phyloP scores from a whole-genome alignment of 2,797 vertebrate genomes.

The Micropoecilia bifurca region DNA sequence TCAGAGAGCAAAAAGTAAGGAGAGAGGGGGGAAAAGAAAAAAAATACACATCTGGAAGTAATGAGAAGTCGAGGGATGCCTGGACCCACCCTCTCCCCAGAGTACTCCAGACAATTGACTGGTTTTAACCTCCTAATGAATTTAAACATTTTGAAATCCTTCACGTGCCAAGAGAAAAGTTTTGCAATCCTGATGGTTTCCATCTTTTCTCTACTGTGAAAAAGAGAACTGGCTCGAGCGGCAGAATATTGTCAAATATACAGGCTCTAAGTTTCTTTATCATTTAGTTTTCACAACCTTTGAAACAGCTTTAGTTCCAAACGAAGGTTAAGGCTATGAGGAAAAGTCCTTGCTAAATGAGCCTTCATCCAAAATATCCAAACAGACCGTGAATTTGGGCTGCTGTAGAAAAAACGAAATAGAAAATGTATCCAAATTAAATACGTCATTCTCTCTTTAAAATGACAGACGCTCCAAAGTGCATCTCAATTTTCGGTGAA shows the following conservation, averaged over 20 bases:
- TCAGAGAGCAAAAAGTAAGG: conserved; percentile 49
- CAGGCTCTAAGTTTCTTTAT: background rate
- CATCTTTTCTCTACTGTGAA: too few relatives aligned
- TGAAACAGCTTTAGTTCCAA: conserved; percentile 6
- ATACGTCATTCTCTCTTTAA: background rate
- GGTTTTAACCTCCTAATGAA: conserved; percentile 41
- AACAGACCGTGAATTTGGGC: background rate
- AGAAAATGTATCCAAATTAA: background rate
- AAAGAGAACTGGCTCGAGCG: background rate
- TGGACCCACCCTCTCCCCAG: conserved; percentile 83
- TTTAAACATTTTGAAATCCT: conserved; percentile 25
- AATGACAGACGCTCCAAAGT: background rate
- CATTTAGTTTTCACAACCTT: background rate
- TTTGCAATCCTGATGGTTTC: conserved; percentile 14
- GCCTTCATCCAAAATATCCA: conserved; percentile 6
- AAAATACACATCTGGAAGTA: conserved; percentile 83
- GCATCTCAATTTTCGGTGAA: background rate
- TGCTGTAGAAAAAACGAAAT: background rate
- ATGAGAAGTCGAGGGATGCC: conserved; percentile 76
- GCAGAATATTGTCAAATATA: background rate
- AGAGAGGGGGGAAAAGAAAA: background rate
- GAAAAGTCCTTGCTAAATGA: background rate
- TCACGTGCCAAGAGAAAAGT: conserved; percentile 15
- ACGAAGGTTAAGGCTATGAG: conserved; percentile 21
- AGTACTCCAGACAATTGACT: conserved; percentile 58